phyloP scores from a whole-genome alignment of 2,888 invertebrate genomes.

The Falcaria lacertinaria region DNA sequence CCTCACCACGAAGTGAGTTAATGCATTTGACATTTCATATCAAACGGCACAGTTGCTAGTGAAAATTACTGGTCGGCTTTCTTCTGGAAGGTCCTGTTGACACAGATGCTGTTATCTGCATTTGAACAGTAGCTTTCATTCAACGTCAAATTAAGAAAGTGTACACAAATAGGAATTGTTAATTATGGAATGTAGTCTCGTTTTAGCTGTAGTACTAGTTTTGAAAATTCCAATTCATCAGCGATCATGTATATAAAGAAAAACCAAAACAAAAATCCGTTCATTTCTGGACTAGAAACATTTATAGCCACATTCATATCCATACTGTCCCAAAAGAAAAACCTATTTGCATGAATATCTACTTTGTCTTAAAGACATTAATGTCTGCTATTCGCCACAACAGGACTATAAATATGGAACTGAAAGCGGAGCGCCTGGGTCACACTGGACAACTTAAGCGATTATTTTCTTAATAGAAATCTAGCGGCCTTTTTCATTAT shows the following conservation, averaged over 20 bases:
- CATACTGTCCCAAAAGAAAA: neutral
- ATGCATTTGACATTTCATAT: conserved; percentile 54
- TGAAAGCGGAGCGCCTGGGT: neutral
- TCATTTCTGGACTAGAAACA: too few species aligned
- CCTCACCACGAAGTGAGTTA: conserved; percentile 34
- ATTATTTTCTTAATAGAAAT: too few species aligned
- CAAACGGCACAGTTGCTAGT: conserved; percentile 1
- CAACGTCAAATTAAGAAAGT: too few species aligned
- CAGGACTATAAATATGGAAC: neutral
- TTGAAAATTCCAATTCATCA: too few species aligned
- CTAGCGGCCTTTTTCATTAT: too few species aligned
- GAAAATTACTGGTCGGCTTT: neutral
- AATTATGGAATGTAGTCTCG: too few species aligned
- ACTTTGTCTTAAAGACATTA: neutral
- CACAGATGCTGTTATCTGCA: too few species aligned
- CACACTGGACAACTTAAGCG: neutral
- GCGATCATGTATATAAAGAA: too few species aligned
- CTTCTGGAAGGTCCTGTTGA: neutral
- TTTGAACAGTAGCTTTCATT: too few species aligned
- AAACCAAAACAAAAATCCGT: too few species aligned
- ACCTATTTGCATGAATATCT: neutral
- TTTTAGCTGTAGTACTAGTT: too few species aligned
- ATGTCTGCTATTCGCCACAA: neutral
- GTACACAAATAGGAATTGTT: too few species aligned
- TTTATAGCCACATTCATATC: neutral